These are phyloP conservation scores for Cydia amplana DNA, from an alignment of 1,140 invertebrate species.

Conservation along the genomic window DNA sequence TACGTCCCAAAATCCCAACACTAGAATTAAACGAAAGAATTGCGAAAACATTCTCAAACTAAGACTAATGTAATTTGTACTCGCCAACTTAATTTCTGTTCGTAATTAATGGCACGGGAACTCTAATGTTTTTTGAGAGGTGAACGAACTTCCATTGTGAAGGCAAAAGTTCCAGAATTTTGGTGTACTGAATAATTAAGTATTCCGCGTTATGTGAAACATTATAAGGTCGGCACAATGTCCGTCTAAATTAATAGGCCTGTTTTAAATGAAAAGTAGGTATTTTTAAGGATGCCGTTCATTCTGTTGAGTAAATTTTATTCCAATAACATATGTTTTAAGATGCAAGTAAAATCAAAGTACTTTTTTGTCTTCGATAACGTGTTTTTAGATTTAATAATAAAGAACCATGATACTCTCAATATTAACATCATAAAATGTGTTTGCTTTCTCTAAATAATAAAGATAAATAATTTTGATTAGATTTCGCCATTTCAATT, in stretches of 20 bases:
- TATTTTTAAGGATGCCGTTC: not conserved
- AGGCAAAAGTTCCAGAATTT: conserved; percentile 43
- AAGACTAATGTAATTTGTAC: conserved; percentile 57
- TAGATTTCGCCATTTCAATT: not conserved
- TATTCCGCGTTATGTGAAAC: conserved; percentile 41
- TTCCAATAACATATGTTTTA: too few species aligned
- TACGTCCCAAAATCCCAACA: conserved; percentile 42
- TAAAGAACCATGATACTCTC: too few species aligned
- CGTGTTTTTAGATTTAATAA: too few species aligned
- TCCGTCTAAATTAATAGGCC: conserved; percentile 27
- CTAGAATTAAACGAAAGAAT: conserved; percentile 49
- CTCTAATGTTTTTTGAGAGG: conserved; percentile 47
- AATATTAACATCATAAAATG: too few species aligned
- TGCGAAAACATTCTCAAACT: conserved; percentile 50
- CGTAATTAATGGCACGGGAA: conserved; percentile 49
- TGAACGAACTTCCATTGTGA: conserved; percentile 37
- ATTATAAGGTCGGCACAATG: conserved; percentile 24
- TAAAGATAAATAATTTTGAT: not conserved
- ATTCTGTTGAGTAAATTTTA: conserved; percentile 9
- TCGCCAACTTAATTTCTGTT: conserved; percentile 46
- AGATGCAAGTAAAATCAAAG: too few species aligned
- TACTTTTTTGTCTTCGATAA: too few species aligned
- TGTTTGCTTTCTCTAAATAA: not conserved
- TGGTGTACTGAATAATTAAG: conserved; percentile 46
- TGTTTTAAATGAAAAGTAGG: conserved; percentile 4